Base-by-base conservation (phyloP, 2,797 vertebrate genomes). In the Uromys caudimaculatus region DNA sequence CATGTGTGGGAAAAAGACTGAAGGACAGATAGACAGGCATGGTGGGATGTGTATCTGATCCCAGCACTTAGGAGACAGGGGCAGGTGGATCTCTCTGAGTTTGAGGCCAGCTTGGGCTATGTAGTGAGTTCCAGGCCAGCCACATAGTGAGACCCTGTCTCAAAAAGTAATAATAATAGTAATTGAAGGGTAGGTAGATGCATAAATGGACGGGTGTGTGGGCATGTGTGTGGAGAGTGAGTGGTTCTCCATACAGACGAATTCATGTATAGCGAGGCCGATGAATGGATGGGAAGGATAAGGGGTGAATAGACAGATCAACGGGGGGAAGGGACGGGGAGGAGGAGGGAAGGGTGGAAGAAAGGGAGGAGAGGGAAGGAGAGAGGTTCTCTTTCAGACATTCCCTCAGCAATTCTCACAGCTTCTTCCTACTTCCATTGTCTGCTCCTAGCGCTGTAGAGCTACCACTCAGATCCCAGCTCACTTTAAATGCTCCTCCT, bases 391-490 rank as follows among this genome's bases (percentile, higher is more conserved):
- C 29, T 89, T 52, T 95, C 41, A 41, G 73, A 84, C 73, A 58
- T 71, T 92, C 91, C 75, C 84, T n/a, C 54, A 84, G 71, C 35
- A 35, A 75, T 84, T 81, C 54, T 93, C 44, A 38, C 71, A n/a
- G 52, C 41, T 71, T 76, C 29, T 32, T 87, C 76, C 58, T 77
- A 56, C 1, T 56, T 12, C n/a, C 62, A 67, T 17, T 21, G 7
- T 21, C 13, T 16, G 54, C 35, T 93, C 86, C 83, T 81, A 52
- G 21, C 58, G 27, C 56, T 47, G 16, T 56, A 24, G 6, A 81
- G 52, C 29, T 54, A 35, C 21, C 54, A 50, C 64, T 78, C 79
- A 9, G 69, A 95, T 73, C 3, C 23, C 84, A 76, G 27, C 35
- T 54, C 24, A n/a, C 89, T 41, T 91, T 50, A 60, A 64, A 24